Evolutionary conservation across 1,140 invertebrate species (phyloP).

Genomic region (Rhagoletis zephyria): DNA sequence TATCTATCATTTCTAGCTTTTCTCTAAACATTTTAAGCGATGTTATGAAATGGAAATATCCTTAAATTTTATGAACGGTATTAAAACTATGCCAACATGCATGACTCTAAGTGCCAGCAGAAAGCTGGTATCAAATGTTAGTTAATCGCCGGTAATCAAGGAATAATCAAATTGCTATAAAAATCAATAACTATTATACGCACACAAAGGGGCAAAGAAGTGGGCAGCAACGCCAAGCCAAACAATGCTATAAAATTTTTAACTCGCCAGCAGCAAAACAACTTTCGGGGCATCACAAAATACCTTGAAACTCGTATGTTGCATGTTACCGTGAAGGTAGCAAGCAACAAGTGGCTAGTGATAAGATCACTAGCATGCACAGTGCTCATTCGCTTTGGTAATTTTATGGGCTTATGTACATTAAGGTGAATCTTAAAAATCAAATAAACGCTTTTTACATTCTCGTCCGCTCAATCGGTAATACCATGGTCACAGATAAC

Average conservation of each 20-base stretch:
- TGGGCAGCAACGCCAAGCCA: neutral
- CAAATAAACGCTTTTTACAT: no score
- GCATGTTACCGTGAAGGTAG: neutral
- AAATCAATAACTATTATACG: slow-evolving; percentile 51
- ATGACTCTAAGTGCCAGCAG: neutral
- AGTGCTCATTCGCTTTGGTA: neutral
- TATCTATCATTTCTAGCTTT: no score
- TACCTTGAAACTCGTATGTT: slow-evolving; percentile 4
- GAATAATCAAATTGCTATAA: slow-evolving; percentile 38
- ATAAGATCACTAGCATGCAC: slow-evolving; percentile 36
- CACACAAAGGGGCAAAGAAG: neutral
- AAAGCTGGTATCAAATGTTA: neutral
- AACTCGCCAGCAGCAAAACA: neutral
- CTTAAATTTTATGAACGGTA: neutral
- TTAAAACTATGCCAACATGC: neutral
- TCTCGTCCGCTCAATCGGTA: no score
- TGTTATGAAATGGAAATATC: no score
- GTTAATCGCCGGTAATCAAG: slow-evolving; percentile 26
- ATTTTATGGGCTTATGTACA: neutral
- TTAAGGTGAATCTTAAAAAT: no score
- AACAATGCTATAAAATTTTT: neutral
- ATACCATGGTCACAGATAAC: no score
- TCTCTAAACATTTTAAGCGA: no score
- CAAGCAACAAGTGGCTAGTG: slow-evolving; percentile 3
- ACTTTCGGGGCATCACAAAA: neutral